A percentile compares a stretch with the other conserved stretches of the same genome.
phyloP scores from a whole-genome alignment of 2,113 vertebrate genomes.

The Lepus americanus region DNA sequence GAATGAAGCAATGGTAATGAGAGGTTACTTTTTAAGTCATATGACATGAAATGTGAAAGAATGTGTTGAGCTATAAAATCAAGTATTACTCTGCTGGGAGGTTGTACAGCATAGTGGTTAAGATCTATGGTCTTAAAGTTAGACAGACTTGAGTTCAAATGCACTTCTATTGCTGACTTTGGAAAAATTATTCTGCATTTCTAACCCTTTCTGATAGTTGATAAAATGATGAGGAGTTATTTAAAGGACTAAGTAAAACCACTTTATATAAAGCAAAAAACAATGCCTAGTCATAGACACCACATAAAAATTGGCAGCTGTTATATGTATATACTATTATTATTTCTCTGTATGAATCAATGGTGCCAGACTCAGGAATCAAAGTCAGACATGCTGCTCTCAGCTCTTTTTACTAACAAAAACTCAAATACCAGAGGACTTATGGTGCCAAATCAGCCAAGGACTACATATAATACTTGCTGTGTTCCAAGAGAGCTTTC shows the following conservation, averaged over 20 bases:
- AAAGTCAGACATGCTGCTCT: not conserved
- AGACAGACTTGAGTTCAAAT: not conserved
- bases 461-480: not conserved
- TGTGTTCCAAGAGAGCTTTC: not conserved
- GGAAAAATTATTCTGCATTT: not conserved
- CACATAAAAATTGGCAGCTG: not conserved
- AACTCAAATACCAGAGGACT: not conserved
- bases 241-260: not conserved
- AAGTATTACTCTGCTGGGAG: not conserved
- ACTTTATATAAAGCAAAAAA: constrained; percentile 19
- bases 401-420: not conserved
- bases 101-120: not conserved
- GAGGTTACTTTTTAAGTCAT: not conserved
- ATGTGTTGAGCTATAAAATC: not conserved
- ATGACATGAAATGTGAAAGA: not conserved
- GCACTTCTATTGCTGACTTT: not conserved
- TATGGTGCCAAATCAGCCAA: not conserved
- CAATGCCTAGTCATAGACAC: rapidly evolving
- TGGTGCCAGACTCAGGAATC: not conserved
- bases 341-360: not conserved
- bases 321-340: not conserved
- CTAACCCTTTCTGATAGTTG: not conserved
- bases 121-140: not conserved
- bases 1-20: not conserved
- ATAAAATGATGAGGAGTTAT: not conserved